These are phyloP conservation scores for Chrysoperla carnea DNA, from an alignment of 1,140 invertebrate genomes.

Conservation along the genomic window DNA sequence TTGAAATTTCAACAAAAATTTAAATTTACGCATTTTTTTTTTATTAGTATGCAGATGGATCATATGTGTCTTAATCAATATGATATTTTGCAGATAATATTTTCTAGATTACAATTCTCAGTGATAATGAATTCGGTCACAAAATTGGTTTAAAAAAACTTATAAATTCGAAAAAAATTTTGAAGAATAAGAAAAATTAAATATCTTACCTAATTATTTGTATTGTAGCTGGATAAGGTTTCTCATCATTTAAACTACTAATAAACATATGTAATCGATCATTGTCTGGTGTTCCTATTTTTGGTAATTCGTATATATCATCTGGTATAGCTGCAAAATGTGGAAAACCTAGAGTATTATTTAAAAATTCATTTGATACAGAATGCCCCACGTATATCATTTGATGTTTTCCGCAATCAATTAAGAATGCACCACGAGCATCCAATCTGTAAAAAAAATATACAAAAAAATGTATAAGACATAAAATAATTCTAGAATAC, in stretches of 20 bases:
- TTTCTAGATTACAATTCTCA: too few species aligned
- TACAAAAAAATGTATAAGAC: not conserved
- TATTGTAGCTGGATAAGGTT: constrained; percentile 59
- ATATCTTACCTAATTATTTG: constrained; percentile 78
- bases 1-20: too few species aligned
- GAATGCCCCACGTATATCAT: constrained; percentile 75
- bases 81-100: too few species aligned
- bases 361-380: constrained; percentile 56
- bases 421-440: constrained; percentile 73
- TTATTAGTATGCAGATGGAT: too few species aligned
- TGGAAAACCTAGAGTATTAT: constrained; percentile 41
- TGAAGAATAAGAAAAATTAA: too few species aligned
- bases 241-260: constrained; percentile 64
- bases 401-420: constrained; percentile 75
- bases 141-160: too few species aligned
- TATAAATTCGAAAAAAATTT: too few species aligned
- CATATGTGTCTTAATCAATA: too few species aligned
- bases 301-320: constrained; percentile 56
- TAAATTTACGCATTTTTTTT: too few species aligned
- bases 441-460: constrained; percentile 39
- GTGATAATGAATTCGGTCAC: too few species aligned
- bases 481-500: not conserved
- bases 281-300: constrained; percentile 56
- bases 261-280: constrained; percentile 66
- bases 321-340: constrained; percentile 34